Conservation (phyloP, 2,113 vertebrate species). For the Bagarius yarrelli region DNA sequence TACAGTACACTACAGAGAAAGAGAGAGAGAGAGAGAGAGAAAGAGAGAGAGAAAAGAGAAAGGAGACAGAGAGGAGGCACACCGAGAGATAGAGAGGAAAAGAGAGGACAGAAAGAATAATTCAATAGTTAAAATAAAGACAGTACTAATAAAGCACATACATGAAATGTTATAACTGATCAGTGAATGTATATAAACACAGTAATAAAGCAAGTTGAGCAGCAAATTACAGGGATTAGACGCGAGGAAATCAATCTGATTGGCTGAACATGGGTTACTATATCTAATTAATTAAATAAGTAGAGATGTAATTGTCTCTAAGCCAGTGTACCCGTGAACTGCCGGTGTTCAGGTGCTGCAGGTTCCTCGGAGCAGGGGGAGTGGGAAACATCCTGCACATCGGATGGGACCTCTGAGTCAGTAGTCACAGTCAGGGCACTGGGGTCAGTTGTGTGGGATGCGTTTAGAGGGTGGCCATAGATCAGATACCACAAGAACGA, state of each 20-base stretch:
- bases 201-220: too few species aligned
- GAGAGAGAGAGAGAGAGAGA: not conserved
- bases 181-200: not conserved
- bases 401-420: not conserved
- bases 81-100: not conserved
- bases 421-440: not conserved
- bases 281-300: not conserved
- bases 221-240: not conserved
- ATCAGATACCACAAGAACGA: slow-evolving; percentile 89
- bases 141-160: not conserved
- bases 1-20: slow-evolving; percentile 73
- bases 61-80: not conserved
- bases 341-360: not conserved
- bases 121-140: not conserved
- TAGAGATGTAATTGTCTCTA: not conserved
- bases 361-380: not conserved
- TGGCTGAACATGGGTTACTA: not conserved
- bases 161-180: too few species aligned
- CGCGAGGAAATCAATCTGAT: not conserved
- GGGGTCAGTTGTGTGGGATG: not conserved
- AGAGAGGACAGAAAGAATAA: not conserved
- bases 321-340: not conserved
- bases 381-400: not conserved
- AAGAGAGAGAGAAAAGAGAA: not conserved
- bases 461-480: slow-evolving; percentile 79